These are phyloP conservation scores for Cossypha dichroa DNA, from an alignment of 2,797 vertebrate species.

Conservation along the genomic window DNA sequence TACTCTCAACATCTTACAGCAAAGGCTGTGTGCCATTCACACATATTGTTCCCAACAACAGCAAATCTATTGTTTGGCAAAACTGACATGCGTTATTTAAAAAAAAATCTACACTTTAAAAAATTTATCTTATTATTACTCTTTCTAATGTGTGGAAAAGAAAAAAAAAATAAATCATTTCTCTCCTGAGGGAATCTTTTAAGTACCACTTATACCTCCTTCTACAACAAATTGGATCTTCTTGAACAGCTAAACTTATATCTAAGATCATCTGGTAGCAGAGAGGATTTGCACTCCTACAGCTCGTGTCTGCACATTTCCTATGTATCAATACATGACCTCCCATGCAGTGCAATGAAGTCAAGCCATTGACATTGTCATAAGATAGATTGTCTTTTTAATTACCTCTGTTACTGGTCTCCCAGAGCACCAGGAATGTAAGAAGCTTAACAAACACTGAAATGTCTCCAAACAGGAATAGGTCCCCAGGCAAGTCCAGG, in stretches of 20 bases:
- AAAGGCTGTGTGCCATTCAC: background rate
- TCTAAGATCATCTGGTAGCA: background rate
- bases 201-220: background rate
- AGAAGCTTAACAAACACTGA: background rate
- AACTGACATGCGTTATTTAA: background rate
- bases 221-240: background rate
- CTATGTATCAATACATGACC: background rate
- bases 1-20: background rate
- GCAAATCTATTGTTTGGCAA: background rate
- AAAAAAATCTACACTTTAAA: rapidly evolving
- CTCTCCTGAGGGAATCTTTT: background rate
- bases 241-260: background rate
- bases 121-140: background rate
- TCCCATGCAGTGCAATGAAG: background rate
- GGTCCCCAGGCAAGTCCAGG: background rate
- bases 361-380: background rate
- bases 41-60: background rate
- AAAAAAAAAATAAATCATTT: background rate
- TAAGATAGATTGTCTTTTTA: background rate
- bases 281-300: background rate
- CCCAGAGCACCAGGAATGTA: background rate
- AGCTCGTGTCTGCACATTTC: background rate
- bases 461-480: background rate
- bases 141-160: background rate
- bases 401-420: background rate